phyloP scores from a whole-genome alignment of 2,797 vertebrate genomes.

The Melanogrammus aeglefinus region DNA sequence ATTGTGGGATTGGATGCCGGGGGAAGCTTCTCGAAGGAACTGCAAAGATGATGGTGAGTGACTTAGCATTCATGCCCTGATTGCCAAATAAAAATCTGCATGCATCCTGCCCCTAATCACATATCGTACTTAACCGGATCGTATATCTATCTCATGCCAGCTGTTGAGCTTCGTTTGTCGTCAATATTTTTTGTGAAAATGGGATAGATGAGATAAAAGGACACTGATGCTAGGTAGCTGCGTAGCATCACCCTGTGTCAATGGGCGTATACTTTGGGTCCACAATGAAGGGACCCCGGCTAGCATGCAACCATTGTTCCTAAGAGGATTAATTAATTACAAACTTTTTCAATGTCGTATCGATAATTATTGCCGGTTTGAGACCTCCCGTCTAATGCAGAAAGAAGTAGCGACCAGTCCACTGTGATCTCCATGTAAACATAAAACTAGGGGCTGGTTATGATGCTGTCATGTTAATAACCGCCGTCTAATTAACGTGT shows the following conservation, averaged over 20 bases:
- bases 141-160: fast-evolving
- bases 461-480: background rate
- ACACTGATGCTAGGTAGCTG: constrained; percentile 43
- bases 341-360: background rate
- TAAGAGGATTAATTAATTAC: background rate
- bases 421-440: background rate
- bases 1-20: constrained; percentile 65
- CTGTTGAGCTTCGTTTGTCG: fast-evolving
- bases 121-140: fast-evolving
- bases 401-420: background rate
- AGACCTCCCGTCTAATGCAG: background rate
- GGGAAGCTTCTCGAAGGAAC: constrained; percentile 69
- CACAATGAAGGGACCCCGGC: constrained; percentile 16
- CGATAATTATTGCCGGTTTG: background rate
- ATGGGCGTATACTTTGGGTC: constrained; percentile 52
- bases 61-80: constrained; percentile 28
- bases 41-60: constrained; percentile 80
- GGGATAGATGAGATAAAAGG: background rate
- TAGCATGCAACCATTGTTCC: constrained; percentile 8
- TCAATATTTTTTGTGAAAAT: constrained; percentile 28
- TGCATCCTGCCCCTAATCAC: constrained; percentile 44
- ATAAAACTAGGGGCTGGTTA: background rate
- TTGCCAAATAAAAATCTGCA: constrained; percentile 37
- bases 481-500: too few relatives aligned
- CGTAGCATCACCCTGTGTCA: constrained; percentile 3